Base-by-base conservation (phyloP, 2,797 vertebrate genomes). In the Megalops cyprinoides region DNA sequence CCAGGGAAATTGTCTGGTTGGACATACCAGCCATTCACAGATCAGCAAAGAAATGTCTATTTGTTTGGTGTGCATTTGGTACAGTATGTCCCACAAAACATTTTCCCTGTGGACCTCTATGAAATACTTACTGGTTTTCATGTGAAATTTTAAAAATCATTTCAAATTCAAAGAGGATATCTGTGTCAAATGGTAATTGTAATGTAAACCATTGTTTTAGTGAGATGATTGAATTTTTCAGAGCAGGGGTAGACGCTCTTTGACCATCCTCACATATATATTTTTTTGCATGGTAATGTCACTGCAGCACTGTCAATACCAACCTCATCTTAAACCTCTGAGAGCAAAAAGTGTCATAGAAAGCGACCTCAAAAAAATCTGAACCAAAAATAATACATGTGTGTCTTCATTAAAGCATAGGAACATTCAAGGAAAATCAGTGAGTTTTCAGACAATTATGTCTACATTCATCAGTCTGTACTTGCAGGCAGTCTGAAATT, bases 381-480 rank as follows among this genome's bases (percentile, higher is more conserved):
- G 34, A 58, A 60, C 12, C 67, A 44, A 46, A 58, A 83, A 79
- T 49, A 10, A 73, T 58, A n/a, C 20, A 37, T 23, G 60, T 42
- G 79, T 81, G 58, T 39, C 31, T 18, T 53, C 44, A 71, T 80
- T 81, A 8, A 82, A 82, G 76, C 51, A 60, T 80, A 39, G 51
- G 25, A 79, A 60, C 55, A 53, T 49, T 74, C 60, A 74, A 46
- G 81, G 76, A 51, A 74, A 76, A 82, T 55, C 75, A 46, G 39
- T 71, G 25, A 65, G 60, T 15, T 60, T 46, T 77, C 34, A 49
- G 56, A 65, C 20, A 81, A 79, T 62, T 82, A 75, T 75, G 82
- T 80, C 58, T 88, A 84, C 81, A 87, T 86, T 86, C 78, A 84
- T 76, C 37, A 74, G 74, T 88, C 77, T 23, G 73, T n/a, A 48